Evolutionary conservation across 1,140 invertebrate genomes (phyloP).

Genomic region (Zeugodacus cucurbitae): DNA sequence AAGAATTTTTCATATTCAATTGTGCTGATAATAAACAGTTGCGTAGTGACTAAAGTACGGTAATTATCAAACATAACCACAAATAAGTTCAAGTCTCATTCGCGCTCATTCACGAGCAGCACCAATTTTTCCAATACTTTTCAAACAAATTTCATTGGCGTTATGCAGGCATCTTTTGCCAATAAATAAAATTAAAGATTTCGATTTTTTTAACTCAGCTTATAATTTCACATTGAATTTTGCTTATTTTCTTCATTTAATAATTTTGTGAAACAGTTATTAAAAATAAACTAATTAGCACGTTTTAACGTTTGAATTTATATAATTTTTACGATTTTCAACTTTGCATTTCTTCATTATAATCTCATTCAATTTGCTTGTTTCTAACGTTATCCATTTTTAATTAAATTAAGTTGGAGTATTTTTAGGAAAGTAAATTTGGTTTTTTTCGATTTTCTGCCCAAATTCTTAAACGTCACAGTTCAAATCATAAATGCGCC

Average conservation of each 20-base stretch:
- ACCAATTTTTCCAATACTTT: neutral
- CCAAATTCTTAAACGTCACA: neutral
- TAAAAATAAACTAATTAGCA: slow-evolving; percentile 7
- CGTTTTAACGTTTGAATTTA: neutral
- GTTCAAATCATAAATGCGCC: neutral
- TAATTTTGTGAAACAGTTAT: neutral
- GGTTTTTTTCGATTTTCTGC: neutral
- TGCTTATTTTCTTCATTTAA: neutral
- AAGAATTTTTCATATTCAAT: too few relatives aligned
- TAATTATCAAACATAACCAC: neutral
- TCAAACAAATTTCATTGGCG: neutral
- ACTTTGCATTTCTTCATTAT: slow-evolving; percentile 20
- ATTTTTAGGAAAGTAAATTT: neutral
- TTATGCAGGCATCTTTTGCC: neutral
- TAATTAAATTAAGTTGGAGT: neutral
- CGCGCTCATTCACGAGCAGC: neutral
- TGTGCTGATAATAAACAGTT: neutral
- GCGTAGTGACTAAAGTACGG: neutral
- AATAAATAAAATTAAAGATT: neutral
- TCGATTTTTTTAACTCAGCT: neutral
- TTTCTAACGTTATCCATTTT: slow-evolving; percentile 27
- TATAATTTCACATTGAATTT: slow-evolving; percentile 22
- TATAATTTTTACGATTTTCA: neutral
- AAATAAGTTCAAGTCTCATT: neutral
- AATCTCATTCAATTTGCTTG: neutral